These are phyloP conservation scores for Anniella stebbinsi DNA, from an alignment of 2,797 vertebrate genomes.

Conservation along the genomic window DNA sequence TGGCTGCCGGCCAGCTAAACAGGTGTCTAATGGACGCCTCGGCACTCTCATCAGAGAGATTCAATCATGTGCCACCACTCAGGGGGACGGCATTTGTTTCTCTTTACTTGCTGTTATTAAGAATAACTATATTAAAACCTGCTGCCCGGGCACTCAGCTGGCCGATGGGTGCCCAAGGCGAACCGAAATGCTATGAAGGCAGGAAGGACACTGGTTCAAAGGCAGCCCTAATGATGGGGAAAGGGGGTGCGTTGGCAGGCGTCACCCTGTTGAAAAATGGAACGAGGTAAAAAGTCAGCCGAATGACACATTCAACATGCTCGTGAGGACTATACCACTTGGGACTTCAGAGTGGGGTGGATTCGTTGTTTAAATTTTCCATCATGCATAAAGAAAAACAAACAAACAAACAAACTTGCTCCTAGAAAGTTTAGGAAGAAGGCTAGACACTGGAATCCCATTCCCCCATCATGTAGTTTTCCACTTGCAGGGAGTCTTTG, in stretches of 20 bases:
- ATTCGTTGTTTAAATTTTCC: neutral
- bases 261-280: neutral
- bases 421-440: neutral
- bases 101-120: neutral
- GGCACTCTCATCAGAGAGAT: neutral
- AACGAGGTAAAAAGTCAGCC: neutral
- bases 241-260: neutral
- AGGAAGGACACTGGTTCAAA: neutral
- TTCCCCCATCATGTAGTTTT: neutral
- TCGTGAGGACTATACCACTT: neutral
- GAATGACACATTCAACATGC: neutral
- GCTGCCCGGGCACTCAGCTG: neutral
- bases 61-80: neutral
- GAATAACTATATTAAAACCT: neutral
- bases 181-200: neutral
- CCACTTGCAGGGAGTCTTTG: neutral
- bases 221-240: too few relatives aligned
- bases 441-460: neutral
- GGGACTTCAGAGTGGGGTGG: neutral
- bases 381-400: neutral
- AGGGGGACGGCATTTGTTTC: too few relatives aligned
- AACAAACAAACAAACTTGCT: neutral
- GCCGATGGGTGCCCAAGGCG: neutral
- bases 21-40: slow-evolving; percentile 6
- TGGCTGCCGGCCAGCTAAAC: neutral